Conservation (phyloP, 2,113 vertebrate species). For the Crotalus viridis region DNA sequence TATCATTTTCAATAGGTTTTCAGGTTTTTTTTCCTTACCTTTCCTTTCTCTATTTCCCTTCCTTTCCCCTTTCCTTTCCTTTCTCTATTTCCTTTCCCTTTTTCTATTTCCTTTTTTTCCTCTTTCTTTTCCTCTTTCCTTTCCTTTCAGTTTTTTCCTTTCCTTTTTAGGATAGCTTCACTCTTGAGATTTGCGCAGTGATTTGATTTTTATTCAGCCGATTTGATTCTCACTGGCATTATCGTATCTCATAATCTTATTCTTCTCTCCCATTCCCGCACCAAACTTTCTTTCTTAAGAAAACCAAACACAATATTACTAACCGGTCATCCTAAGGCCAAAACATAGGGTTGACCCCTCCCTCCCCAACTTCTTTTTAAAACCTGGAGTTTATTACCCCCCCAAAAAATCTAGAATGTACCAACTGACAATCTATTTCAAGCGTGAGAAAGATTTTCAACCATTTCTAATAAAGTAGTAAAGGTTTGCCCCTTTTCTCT, state of each 20-base stretch:
- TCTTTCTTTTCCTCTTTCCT: too few species aligned
- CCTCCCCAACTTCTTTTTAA: not conserved
- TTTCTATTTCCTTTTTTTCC: too few species aligned
- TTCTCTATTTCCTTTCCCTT: too few species aligned
- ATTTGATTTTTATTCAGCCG: not conserved
- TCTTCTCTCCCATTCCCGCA: not conserved
- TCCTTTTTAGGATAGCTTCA: too few species aligned
- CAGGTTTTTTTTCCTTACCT: not conserved
- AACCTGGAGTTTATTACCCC: not conserved
- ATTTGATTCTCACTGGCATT: not conserved
- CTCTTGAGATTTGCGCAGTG: not conserved
- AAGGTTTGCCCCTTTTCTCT: too few species aligned
- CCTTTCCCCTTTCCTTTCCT: too few species aligned
- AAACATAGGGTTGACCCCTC: not conserved
- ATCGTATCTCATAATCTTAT: not conserved
- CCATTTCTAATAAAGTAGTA: not conserved
- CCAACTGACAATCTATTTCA: not conserved
- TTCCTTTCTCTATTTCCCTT: too few species aligned
- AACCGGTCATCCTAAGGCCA: not conserved
- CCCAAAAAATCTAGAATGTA: not conserved
- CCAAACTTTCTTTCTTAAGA: not conserved
- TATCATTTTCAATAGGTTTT: not conserved
- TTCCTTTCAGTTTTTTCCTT: too few species aligned
- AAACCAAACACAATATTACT: not conserved
- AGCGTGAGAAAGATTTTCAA: too few species aligned